phyloP scores from a whole-genome alignment of 2,113 vertebrate genomes.

The Ploceus nigricollis region DNA sequence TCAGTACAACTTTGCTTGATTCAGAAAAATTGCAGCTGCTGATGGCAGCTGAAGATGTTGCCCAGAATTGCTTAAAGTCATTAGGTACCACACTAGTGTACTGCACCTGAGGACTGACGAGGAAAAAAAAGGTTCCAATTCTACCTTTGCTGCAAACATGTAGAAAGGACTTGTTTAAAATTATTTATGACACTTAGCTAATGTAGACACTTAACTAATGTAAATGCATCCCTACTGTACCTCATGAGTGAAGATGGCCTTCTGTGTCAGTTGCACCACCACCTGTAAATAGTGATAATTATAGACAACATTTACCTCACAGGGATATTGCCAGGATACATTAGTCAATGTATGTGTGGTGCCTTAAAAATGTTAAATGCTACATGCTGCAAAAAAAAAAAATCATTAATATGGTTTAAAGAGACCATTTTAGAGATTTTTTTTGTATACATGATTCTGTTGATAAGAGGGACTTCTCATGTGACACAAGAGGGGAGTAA shows the following conservation, averaged over 20 bases:
- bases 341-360: background rate
- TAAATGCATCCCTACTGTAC: background rate
- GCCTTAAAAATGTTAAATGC: background rate
- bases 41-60: background rate
- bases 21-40: background rate
- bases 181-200: constrained; percentile 5
- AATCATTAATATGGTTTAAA: background rate
- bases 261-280: background rate
- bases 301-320: background rate
- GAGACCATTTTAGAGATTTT: background rate
- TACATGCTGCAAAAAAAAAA: background rate
- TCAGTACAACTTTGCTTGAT: background rate
- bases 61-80: background rate
- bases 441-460: background rate
- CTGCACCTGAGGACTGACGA: background rate
- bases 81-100: background rate
- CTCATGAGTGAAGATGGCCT: background rate
- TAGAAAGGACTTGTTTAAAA: background rate
- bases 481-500: background rate
- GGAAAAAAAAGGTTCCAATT: background rate
- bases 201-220: background rate
- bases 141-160: background rate
- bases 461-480: background rate
- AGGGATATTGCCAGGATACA: background rate
- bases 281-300: constrained; percentile 20